Evolutionary conservation across 2,113 vertebrate species (phyloP), one percentile per base, ranked within the genome.

Genomic region (Lamprologus speciosus): DNA sequence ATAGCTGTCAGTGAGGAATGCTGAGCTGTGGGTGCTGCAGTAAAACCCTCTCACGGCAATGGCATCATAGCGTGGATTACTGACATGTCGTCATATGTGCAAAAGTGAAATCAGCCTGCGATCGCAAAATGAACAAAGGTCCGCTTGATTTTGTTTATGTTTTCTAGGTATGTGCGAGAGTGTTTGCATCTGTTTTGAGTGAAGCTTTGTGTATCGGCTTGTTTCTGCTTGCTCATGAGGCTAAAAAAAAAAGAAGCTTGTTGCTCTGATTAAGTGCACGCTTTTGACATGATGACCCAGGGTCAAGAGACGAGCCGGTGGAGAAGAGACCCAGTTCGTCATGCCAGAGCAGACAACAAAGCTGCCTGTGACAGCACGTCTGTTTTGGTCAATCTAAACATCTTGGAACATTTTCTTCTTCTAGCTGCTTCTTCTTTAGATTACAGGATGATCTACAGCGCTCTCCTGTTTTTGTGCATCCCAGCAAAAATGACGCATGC

Each of bases 1-100:
- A 87, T 85, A 93, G 92, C 93, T 88, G 92, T 94, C 93, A 91
- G 91, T 86, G 90, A 95, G 87, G 94, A 93, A 95, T 94, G 93
- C 85, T 23, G 83, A 50, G 58, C 86, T 79, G 85, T 82, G 88
- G 86, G 81, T 42, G 86, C 88, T 13, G 88, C 87, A 92, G 84
- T 92, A 93, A 93, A 94, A 94, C 84, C 83, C 81, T 94, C 88
- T 93, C 94, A 92, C 91, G 82, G 89, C 88, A 91, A 89, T 93
- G 88, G 91, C 90, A 93, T 91, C 90, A 88, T 84, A 75, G 83
- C 85, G 5, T 75, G 82, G 70, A 90, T 91, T 83, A 63, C 80
- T 83, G 70, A 85, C 45, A 31, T 78, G 73, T 78, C 73, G 45
- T 78, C 73, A 51, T 40, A 47, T 81, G 33, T 70, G 78, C 47